Conservation (phyloP, 2,113 vertebrate genomes). For the Nanorana parkeri region DNA sequence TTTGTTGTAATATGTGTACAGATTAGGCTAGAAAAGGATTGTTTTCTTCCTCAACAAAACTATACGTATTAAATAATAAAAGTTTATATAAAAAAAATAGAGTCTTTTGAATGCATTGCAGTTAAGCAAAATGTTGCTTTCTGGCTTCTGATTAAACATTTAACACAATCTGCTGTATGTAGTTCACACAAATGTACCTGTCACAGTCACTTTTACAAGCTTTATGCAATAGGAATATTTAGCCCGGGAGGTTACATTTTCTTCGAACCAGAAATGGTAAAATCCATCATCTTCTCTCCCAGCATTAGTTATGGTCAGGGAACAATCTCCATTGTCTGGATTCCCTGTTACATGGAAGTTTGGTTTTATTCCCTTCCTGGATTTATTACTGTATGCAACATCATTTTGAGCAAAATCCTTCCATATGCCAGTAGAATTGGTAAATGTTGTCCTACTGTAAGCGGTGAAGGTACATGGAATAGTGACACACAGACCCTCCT, state of each 20-base stretch:
- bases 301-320: conserved; percentile 7
- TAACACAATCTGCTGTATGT: no score
- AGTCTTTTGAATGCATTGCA: no score
- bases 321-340: neutral
- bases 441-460: neutral
- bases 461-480: neutral
- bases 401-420: fast-evolving
- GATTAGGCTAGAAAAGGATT: no score
- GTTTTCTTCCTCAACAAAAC: no score
- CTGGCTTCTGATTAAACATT: no score
- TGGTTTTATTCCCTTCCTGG: neutral
- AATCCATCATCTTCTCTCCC: neutral
- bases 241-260: neutral
- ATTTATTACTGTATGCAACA: neutral
- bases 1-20: no score
- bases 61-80: no score
- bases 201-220: neutral
- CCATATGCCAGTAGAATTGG: neutral
- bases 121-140: no score
- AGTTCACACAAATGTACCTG: neutral
- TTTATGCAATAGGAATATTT: neutral
- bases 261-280: conserved; percentile 1
- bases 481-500: conserved; percentile 1
- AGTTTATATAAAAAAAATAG: no score
- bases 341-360: conserved; percentile 1